Conservation (phyloP, 2,113 vertebrate species). For the Gobius niger region DNA sequence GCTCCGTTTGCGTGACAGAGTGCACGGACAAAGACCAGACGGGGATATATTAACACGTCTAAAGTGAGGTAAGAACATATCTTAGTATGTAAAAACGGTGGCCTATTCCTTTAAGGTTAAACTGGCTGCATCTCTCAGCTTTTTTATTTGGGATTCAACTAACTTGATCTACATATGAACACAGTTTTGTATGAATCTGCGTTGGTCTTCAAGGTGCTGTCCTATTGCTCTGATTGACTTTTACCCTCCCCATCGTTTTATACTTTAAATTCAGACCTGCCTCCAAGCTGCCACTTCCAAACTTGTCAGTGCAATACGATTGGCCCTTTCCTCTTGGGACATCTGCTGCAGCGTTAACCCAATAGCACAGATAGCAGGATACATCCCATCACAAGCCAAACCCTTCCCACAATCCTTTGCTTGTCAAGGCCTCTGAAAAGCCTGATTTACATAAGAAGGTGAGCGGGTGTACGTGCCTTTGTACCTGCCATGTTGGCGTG, state of each 20-base stretch:
- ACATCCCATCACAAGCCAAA: slow-evolving; percentile 23
- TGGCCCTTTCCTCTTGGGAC: neutral
- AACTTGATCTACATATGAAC: neutral
- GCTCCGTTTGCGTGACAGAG: too few species aligned
- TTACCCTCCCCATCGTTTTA: slow-evolving; percentile 17
- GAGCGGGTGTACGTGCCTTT: slow-evolving; percentile 26
- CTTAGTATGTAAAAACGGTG: too few species aligned
- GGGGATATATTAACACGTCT: too few species aligned
- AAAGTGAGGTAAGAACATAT: too few species aligned
- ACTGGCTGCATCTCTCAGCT: too few species aligned
- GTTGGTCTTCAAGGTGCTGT: slow-evolving; percentile 16
- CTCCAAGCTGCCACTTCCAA: slow-evolving; percentile 45
- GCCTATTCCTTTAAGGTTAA: too few species aligned
- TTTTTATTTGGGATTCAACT: too few species aligned
- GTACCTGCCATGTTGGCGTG: slow-evolving; percentile 7
- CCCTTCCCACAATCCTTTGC: slow-evolving; percentile 8
- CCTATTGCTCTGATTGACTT: slow-evolving; percentile 33
- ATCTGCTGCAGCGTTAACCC: slow-evolving; percentile 8
- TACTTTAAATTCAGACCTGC: slow-evolving; percentile 21
- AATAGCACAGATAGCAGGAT: slow-evolving; percentile 10
- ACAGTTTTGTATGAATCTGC: slow-evolving; percentile 2
- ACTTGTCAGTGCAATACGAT: slow-evolving; percentile 40
- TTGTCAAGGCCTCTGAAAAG: slow-evolving; percentile 43
- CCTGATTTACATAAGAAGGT: slow-evolving; percentile 51
- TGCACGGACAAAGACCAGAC: too few species aligned